Conservation (phyloP, 2,888 invertebrate species). For the Spialia ferax region DNA sequence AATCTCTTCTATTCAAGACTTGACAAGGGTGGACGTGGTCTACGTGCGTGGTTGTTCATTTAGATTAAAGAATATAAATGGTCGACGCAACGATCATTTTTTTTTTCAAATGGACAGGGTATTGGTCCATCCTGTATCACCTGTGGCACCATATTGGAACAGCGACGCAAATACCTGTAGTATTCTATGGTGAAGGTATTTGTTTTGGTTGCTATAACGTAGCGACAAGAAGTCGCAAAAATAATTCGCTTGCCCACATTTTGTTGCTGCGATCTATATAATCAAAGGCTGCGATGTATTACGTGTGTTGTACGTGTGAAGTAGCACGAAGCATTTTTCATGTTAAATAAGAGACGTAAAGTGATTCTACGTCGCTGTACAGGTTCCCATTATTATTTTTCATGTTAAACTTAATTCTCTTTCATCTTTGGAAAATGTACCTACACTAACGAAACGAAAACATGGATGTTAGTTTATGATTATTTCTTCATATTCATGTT, state of each 20-base stretch:
- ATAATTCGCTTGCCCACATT: background rate
- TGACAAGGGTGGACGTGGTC: too few species aligned
- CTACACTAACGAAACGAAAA: background rate
- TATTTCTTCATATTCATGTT: background rate
- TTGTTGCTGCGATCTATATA: background rate
- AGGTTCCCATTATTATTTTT: conserved; percentile 7
- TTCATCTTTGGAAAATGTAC: background rate
- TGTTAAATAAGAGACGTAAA: conserved; percentile 14
- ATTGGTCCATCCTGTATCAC: too few species aligned
- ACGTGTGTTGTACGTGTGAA: background rate
- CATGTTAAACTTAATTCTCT: background rate
- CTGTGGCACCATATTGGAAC: too few species aligned
- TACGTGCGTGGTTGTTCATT: too few species aligned
- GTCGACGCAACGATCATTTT: too few species aligned
- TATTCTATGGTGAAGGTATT: too few species aligned
- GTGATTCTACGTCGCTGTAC: background rate
- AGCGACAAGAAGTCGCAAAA: too few species aligned
- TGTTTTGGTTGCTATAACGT: too few species aligned
- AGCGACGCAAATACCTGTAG: too few species aligned
- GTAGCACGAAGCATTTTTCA: conserved; percentile 3
- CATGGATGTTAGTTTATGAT: background rate
- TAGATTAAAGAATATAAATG: too few species aligned
- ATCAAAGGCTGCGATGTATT: background rate
- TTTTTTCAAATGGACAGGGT: too few species aligned
- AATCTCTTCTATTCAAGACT: too few species aligned